Conservation (phyloP, 1,140 invertebrate species). For the Rhagoletis pomonella region DNA sequence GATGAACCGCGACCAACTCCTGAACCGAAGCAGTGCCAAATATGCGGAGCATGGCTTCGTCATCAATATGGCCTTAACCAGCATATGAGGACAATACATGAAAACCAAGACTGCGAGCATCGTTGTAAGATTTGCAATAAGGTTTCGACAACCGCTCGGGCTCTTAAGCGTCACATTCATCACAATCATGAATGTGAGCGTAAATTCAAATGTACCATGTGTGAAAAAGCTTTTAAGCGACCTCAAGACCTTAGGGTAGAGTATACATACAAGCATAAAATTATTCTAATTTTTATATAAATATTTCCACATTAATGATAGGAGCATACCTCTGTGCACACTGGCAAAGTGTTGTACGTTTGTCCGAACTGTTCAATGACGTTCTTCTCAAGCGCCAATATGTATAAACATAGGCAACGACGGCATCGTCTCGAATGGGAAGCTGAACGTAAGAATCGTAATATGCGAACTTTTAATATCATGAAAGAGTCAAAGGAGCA, state of each 20-base stretch:
- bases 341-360: slow-evolving; percentile 67
- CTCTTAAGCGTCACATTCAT: slow-evolving; percentile 66
- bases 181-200: no score
- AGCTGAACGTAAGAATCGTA: no score
- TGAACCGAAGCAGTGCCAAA: slow-evolving; percentile 65
- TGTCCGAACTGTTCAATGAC: slow-evolving; percentile 70
- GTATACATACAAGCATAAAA: slow-evolving; percentile 63
- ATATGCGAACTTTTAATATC: no score
- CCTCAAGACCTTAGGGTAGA: no score
- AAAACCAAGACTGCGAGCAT: slow-evolving; percentile 63
- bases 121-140: slow-evolving; percentile 65
- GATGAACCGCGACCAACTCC: no score
- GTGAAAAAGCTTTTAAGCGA: no score
- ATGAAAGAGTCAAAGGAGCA: neutral
- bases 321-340: slow-evolving; percentile 71
- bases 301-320: slow-evolving; percentile 55
- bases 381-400: slow-evolving; percentile 70
- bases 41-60: slow-evolving; percentile 64
- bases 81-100: slow-evolving; percentile 70
- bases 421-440: slow-evolving; percentile 70
- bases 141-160: slow-evolving; percentile 64
- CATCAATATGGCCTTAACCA: slow-evolving; percentile 66
- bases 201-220: no score
- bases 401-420: slow-evolving; percentile 71
- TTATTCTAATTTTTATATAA: neutral